Percentiles rank a stretch among this genome's conserved stretches.
Conservation (phyloP, 2,888 invertebrate species). For the Torymus tubicola region DNA sequence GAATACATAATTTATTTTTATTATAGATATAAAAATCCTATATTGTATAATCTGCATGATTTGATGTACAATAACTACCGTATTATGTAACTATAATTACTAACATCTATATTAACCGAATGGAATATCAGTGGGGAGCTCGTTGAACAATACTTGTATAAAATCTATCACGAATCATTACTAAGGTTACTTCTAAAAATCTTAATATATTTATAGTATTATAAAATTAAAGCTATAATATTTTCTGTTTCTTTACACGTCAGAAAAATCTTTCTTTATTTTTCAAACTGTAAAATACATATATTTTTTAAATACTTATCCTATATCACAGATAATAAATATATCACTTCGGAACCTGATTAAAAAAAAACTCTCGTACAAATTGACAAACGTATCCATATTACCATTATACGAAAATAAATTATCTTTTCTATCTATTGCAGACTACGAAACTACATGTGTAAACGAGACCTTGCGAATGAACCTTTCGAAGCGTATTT, state of each 20-base stretch:
- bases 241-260: constrained; percentile 3
- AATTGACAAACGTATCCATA: constrained; percentile 42
- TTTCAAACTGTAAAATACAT: constrained; percentile 28
- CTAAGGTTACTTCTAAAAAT: not conserved
- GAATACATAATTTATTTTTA: not conserved
- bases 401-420: constrained; percentile 17
- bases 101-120: no score
- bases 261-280: constrained; percentile 24
- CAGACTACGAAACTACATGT: not conserved
- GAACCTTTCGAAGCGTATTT: constrained; percentile 32
- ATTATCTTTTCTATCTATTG: constrained; percentile 33
- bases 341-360: constrained; percentile 8
- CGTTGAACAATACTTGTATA: not conserved
- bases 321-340: constrained; percentile 25
- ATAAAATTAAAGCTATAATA: constrained; percentile 1
- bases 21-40: not conserved
- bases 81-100: no score
- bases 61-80: no score
- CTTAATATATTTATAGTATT: not conserved
- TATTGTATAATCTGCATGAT: no score
- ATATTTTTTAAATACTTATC: constrained; percentile 31
- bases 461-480: constrained; percentile 27
- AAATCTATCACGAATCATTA: constrained; percentile 6
- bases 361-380: constrained; percentile 47
- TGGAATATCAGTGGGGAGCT: no score